Conservation (phyloP, 1,140 invertebrate species). For the Hyposmocoma kahamanoa region DNA sequence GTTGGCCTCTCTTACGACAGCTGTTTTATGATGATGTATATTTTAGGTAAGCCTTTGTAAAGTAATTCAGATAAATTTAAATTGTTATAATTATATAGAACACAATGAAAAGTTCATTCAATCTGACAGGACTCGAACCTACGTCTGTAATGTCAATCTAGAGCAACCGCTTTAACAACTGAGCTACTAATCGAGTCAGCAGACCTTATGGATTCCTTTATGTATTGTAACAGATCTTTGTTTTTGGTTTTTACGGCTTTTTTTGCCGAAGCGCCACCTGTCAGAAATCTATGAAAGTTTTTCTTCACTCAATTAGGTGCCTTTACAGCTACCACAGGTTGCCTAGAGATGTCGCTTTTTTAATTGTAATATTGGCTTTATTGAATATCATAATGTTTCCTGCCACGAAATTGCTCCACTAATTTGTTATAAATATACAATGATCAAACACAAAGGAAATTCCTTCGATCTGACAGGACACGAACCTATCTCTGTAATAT, state of each 20-base stretch:
- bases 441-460: neutral
- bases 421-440: too few species aligned
- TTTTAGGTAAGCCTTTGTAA: conserved; percentile 83
- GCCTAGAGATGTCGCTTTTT: too few species aligned
- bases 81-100: too few species aligned
- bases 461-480: neutral
- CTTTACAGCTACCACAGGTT: too few species aligned
- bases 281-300: too few species aligned
- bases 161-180: neutral
- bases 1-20: conserved; percentile 85
- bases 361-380: neutral
- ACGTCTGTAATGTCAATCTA: neutral
- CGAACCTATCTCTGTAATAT: neutral
- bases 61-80: too few species aligned
- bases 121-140: neutral
- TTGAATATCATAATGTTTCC: neutral
- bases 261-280: too few species aligned
- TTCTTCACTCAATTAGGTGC: too few species aligned
- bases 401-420: too few species aligned
- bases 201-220: too few species aligned
- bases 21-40: conserved; percentile 89
- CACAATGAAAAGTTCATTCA: neutral
- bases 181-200: neutral
- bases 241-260: too few species aligned
- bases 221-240: neutral